Evolutionary conservation across 2,888 invertebrate genomes (phyloP).

Genomic region (Melinaea marsaeus): DNA sequence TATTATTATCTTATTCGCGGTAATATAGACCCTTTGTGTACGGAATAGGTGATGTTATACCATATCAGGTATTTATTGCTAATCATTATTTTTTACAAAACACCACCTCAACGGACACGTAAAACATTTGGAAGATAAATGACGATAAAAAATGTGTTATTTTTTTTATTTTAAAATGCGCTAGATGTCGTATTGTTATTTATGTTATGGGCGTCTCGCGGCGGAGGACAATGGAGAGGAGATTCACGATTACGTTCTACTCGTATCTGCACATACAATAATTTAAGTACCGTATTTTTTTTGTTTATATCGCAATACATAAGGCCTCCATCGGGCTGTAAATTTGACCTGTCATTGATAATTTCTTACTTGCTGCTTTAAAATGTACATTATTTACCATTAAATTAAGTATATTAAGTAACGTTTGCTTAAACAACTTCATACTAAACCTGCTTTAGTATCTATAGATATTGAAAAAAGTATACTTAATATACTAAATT

Average conservation of each 20-base stretch:
- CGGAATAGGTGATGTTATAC: background rate
- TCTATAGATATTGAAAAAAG: no score
- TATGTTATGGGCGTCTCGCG: slow-evolving; percentile 1
- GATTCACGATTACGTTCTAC: background rate
- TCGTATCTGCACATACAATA: background rate
- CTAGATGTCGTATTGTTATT: slow-evolving; percentile 2
- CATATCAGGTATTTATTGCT: background rate
- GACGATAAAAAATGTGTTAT: background rate
- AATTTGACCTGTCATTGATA: no score
- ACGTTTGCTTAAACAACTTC: no score
- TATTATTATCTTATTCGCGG: slow-evolving; percentile 2
- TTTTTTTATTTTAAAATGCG: background rate
- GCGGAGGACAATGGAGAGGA: background rate
- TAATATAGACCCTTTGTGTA: background rate
- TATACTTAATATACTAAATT: no score
- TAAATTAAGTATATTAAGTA: no score
- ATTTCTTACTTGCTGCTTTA: no score
- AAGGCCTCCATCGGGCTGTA: no score
- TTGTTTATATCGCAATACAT: no score
- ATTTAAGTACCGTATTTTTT: background rate
- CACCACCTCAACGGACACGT: background rate
- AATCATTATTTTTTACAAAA: slow-evolving; percentile 1
- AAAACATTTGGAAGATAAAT: slow-evolving; percentile 5
- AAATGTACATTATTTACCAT: no score
- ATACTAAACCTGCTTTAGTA: no score